Percentiles rank a stretch among this genome's conserved stretches.
These are phyloP conservation scores for Nipponacmea schrenckii DNA, from an alignment of 2,888 invertebrate species.

Conservation along the genomic window DNA sequence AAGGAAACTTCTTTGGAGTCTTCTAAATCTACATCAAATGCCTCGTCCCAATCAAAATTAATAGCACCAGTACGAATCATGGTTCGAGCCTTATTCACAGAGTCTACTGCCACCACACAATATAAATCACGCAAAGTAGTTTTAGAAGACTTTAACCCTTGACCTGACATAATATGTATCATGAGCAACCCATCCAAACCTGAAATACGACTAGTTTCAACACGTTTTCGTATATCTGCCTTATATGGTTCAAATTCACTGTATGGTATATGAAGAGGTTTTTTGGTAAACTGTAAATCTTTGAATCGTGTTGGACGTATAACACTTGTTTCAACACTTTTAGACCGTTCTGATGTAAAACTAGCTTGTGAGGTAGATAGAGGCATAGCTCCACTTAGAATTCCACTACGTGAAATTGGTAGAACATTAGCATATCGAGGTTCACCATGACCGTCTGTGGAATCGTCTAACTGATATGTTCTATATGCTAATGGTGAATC, in stretches of 20 bases:
- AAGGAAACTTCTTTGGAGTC: slow-evolving; percentile 94
- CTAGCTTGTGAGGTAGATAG: slow-evolving; percentile 48
- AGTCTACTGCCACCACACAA: slow-evolving; percentile 96
- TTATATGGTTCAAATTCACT: slow-evolving; percentile 65
- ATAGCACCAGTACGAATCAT: slow-evolving; percentile 95
- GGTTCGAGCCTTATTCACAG: slow-evolving; percentile 94
- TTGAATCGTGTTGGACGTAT: slow-evolving; percentile 50
- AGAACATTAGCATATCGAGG: slow-evolving; percentile 17
- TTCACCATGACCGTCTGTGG: slow-evolving; percentile 24
- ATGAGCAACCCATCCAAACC: slow-evolving; percentile 62
- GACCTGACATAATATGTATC: slow-evolving; percentile 69
- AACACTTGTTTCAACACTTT: slow-evolving; percentile 46
- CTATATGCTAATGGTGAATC: slow-evolving; percentile 29
- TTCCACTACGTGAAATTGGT: slow-evolving; percentile 17
- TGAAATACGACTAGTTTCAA: slow-evolving; percentile 44
- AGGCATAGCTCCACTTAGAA: slow-evolving; percentile 30
- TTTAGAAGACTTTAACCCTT: slow-evolving; percentile 68
- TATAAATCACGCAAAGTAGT: slow-evolving; percentile 80
- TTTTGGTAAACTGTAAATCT: slow-evolving; percentile 61
- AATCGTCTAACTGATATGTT: slow-evolving; percentile 28
- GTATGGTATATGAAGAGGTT: slow-evolving; percentile 64
- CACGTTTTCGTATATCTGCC: slow-evolving; percentile 53
- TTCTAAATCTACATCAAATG: slow-evolving; percentile 95
- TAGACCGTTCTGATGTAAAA: slow-evolving; percentile 37
- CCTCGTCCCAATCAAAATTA: slow-evolving; percentile 99